Evolutionary conservation across 2,888 invertebrate species (phyloP), one percentile per base, ranked within the genome.

Genomic region (Acleris sparsana): DNA sequence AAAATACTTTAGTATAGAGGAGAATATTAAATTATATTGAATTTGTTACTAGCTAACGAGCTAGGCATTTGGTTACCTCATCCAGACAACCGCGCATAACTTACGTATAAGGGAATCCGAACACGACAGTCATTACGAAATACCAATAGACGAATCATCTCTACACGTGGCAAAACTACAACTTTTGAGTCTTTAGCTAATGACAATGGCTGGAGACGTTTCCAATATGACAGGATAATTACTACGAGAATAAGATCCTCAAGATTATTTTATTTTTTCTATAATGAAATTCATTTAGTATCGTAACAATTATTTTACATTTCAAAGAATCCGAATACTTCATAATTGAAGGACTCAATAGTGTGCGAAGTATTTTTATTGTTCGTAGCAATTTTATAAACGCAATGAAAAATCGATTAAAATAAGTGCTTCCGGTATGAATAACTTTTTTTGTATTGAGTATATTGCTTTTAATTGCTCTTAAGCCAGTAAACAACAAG

Each of bases 161-260:
- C 25, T n/a, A 44, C 22, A 18, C 59, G 39, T 64, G 39, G 48
- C 59, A 39, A 43, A 55, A 43, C 43, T 25, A 71, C 72, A 72
- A 77, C 73, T 75, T 74, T 75, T 74, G 70, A 69, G 69, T 69
- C 65, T 70, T 67, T 68, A 53, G 61, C 56, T 78, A 77, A 78
- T 78, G 39, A 39, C 77, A 72, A 75, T 68, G 39, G 59, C 53
- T 48, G 25, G 67, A 69, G 64, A 66, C 5, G 5, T 72, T 74
- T 74, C 0, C 68, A 56, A 56, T 52, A 33, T 33, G 61, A 62
- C 57, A 43, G 43, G 53, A 59, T 64, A 64, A 64, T 64, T 17
- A 39, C 55, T n/a, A 20, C 39, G 22, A 56, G 29, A 53, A n/a
- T n/a, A 48, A 63, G 52, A 63, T 58, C 46, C n/a, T 13, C 17